Conservation (phyloP, 2,113 vertebrate genomes). For the Rhagologus leucostigma region DNA sequence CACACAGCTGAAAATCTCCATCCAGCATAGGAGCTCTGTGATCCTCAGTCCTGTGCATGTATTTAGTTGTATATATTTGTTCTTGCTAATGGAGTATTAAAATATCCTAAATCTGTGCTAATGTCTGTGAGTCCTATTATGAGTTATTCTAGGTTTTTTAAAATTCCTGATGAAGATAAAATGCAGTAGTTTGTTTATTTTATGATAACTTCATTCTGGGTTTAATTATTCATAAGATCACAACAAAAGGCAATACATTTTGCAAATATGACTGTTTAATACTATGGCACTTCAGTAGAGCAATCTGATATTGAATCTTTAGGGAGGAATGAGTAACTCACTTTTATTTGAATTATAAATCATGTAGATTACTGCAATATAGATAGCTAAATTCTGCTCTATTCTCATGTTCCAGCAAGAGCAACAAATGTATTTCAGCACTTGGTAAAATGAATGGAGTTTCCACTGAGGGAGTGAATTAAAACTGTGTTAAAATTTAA, state of each 20-base stretch:
- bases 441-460: background rate
- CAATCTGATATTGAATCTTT: background rate
- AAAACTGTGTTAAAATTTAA: background rate
- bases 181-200: background rate
- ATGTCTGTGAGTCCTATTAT: background rate
- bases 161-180: constrained; percentile 20
- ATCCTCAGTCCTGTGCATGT: background rate
- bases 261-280: background rate
- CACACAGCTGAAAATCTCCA: background rate
- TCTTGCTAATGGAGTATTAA: background rate
- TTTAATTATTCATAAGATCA: constrained; percentile 36
- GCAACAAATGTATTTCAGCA: background rate
- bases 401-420: background rate
- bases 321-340: background rate
- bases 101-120: background rate
- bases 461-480: background rate
- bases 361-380: background rate
- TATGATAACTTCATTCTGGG: background rate
- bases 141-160: background rate
- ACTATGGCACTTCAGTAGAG: background rate
- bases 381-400: background rate
- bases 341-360: constrained; percentile 26
- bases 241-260: constrained; percentile 4
- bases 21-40: background rate
- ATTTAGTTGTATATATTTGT: background rate